Conservation (phyloP, 2,797 vertebrate genomes). For the Phataginus tetradactyla region DNA sequence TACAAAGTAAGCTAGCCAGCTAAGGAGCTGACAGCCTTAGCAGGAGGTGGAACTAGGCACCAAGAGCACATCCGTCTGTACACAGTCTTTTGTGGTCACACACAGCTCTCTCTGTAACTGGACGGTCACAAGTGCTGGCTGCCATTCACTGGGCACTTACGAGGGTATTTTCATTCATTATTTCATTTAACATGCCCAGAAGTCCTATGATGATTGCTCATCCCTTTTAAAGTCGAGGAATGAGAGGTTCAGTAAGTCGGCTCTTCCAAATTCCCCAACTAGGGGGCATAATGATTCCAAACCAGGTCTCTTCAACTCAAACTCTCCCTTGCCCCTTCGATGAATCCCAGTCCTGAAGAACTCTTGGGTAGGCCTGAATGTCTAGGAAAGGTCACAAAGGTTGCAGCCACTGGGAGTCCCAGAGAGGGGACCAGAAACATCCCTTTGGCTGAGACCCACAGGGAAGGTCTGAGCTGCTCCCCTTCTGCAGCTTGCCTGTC, state of each 20-base stretch:
- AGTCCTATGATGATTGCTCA: not conserved
- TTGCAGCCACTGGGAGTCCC: not conserved
- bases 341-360: not conserved
- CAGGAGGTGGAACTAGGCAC: not conserved
- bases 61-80: not conserved
- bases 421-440: not conserved
- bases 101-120: not conserved
- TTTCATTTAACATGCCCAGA: not conserved
- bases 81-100: not conserved
- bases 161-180: not conserved
- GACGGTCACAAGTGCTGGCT: not conserved
- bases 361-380: not conserved
- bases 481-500: not conserved
- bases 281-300: not conserved
- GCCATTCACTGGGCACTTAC: not conserved
- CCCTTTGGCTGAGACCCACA: not conserved
- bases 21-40: not conserved
- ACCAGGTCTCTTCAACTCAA: not conserved
- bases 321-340: too few relatives aligned
- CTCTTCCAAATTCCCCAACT: not conserved
- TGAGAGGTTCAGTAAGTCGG: not conserved
- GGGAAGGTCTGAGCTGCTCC: not conserved
- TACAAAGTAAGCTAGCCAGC: not conserved
- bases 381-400: not conserved
- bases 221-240: slow-evolving; percentile 2